phyloP scores from a whole-genome alignment of 2,113 vertebrate genomes.

The Rostratula benghalensis region DNA sequence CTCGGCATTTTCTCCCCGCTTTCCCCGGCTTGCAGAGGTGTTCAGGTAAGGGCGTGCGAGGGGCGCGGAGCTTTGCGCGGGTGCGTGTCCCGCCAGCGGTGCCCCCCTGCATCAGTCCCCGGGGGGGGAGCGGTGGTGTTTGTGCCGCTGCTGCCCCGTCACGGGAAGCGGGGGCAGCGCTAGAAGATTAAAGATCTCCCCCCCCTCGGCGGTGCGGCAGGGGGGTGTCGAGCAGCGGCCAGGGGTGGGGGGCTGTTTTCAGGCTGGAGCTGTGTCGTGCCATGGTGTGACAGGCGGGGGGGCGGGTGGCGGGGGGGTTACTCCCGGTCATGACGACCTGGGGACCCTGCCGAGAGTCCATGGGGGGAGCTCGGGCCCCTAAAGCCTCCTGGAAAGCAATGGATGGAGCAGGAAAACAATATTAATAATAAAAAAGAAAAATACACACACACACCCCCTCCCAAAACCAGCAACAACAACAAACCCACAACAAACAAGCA shows the following conservation, averaged over 20 bases:
- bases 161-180: no score
- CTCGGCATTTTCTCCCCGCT: background rate
- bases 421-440: background rate
- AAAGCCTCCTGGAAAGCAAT: background rate
- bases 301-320: constrained; percentile 35
- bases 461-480: background rate
- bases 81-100: background rate
- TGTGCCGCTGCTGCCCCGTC: background rate
- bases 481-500: background rate
- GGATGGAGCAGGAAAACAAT: background rate
- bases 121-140: background rate
- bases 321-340: constrained; percentile 67
- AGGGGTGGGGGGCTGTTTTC: background rate
- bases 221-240: background rate
- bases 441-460: no score
- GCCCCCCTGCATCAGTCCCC: background rate
- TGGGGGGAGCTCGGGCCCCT: background rate
- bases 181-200: background rate
- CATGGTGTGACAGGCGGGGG: background rate
- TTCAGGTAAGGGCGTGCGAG: constrained; percentile 66
- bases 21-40: background rate
- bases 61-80: background rate
- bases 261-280: background rate
- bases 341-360: background rate
- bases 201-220: background rate